phyloP scores from a whole-genome alignment of 2,797 vertebrate species.

The Brotula barbata region DNA sequence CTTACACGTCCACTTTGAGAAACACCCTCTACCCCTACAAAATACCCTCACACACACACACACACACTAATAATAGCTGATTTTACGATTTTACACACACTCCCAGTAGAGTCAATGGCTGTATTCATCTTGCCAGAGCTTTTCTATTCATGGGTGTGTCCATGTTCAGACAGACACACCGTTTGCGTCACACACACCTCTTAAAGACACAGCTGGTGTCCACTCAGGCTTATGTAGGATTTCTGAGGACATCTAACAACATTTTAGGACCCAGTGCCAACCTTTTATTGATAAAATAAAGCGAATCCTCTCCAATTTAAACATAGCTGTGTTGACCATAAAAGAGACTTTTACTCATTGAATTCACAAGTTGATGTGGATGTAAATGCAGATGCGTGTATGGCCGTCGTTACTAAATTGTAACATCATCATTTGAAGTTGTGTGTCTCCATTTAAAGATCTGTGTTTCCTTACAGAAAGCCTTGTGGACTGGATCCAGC shows the following conservation, averaged over 20 bases:
- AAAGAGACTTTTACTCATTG: too few species aligned
- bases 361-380: too few species aligned
- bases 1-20: conserved; percentile 1
- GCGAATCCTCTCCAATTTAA: neutral
- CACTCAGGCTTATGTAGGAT: too few species aligned
- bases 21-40: neutral
- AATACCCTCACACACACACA: conserved; percentile 11
- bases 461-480: conserved; percentile 81
- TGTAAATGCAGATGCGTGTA: too few species aligned
- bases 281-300: neutral
- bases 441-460: too few species aligned
- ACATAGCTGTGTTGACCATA: neutral
- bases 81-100: conserved; percentile 2
- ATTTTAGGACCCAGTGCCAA: neutral
- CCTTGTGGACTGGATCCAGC: conserved; percentile 89
- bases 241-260: too few species aligned
- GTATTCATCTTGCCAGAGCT: conserved; percentile 32
- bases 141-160: conserved; percentile 43
- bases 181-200: neutral
- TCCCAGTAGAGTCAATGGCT: neutral
- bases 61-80: neutral
- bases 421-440: too few species aligned
- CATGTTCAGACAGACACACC: conserved; percentile 10
- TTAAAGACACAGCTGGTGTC: too few species aligned
- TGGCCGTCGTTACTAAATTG: too few species aligned